Percentiles rank a stretch among this genome's conserved stretches.
phyloP scores from a whole-genome alignment of 2,797 vertebrate species.

The Melopsittacus undulatus region DNA sequence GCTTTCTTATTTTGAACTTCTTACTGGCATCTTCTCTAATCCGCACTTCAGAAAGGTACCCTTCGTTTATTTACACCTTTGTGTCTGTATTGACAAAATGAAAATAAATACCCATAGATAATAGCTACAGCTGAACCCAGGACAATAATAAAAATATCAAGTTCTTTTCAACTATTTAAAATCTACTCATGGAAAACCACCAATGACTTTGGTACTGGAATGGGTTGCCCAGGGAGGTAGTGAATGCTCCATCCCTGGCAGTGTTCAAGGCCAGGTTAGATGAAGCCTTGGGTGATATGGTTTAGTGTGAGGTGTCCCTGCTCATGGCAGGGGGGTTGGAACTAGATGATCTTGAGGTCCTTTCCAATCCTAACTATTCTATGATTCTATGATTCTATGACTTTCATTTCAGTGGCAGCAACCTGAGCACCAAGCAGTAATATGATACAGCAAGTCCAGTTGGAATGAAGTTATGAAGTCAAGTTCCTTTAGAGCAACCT shows the following conservation, averaged over 20 bases:
- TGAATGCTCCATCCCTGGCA: too few relatives aligned
- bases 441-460: not conserved
- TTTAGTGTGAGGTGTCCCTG: too few relatives aligned
- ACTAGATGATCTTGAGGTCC: too few relatives aligned
- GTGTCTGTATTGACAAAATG: fast-evolving
- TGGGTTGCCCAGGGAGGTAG: too few relatives aligned
- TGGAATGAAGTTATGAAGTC: not conserved
- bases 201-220: not conserved
- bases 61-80: not conserved
- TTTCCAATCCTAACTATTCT: too few relatives aligned
- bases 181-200: not conserved
- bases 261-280: too few relatives aligned
- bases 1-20: not conserved
- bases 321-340: too few relatives aligned
- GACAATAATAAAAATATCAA: not conserved
- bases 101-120: not conserved
- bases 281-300: too few relatives aligned
- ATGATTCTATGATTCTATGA: too few relatives aligned
- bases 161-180: not conserved
- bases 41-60: not conserved
- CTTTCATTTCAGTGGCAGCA: not conserved
- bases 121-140: not conserved
- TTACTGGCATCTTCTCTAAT: not conserved
- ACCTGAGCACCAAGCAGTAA: not conserved
- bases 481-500: not conserved